These are phyloP conservation scores for Cirrhinus mrigala DNA, from an alignment of 2,797 vertebrate species.

Conservation along the genomic window DNA sequence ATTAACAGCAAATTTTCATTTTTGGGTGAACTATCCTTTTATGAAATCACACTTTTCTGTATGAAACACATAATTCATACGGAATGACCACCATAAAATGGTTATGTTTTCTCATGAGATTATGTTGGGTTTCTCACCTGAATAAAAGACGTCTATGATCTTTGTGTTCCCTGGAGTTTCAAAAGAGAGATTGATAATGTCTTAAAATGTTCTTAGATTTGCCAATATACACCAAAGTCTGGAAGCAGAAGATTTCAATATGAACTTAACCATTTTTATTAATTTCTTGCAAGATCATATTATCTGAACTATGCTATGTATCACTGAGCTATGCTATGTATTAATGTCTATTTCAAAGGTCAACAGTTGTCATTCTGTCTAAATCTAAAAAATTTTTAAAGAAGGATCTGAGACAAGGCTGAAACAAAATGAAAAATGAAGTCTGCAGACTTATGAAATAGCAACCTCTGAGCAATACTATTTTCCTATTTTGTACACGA, in stretches of 20 bases:
- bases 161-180: background rate
- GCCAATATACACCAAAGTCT: background rate
- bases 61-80: background rate
- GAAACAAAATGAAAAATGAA: background rate
- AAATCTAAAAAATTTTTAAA: background rate
- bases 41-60: background rate
- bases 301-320: constrained; percentile 10
- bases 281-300: background rate
- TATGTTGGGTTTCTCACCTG: background rate
- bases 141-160: background rate
- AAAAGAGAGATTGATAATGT: background rate
- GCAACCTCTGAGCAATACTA: constrained; percentile 31
- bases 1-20: too few species aligned
- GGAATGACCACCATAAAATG: background rate
- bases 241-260: background rate
- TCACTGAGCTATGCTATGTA: background rate
- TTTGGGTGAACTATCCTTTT: too few species aligned
- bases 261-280: background rate
- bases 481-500: constrained; percentile 64
- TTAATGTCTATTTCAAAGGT: background rate
- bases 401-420: background rate
- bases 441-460: background rate
- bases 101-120: background rate
- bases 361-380: background rate
- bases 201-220: background rate